Conservation (phyloP, 2,113 vertebrate species). For the zebrafish (Danio rerio) region GRCz12tu NC_133188.1:3042001-3042500, state of each 20-base stretch:
- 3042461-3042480: neutral
- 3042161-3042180: conserved; percentile 67
- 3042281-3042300: too few relatives aligned
- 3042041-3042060: conserved; percentile 57
- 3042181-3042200: neutral
- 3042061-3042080: conserved; percentile 48
- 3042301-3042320: too few relatives aligned
- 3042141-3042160: conserved; percentile 59
- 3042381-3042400: neutral
- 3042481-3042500: conserved; percentile 32
- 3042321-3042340: too few relatives aligned
- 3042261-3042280: too few relatives aligned
- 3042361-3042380: neutral
- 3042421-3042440: neutral
- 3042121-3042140: conserved; percentile 74
- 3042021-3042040: conserved; percentile 68
- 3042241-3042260: too few relatives aligned
- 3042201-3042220: neutral
- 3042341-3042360: neutral
- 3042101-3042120: conserved; percentile 93
- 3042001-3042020: conserved; percentile 45
- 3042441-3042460: conserved; percentile 13
- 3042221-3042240: too few relatives aligned
- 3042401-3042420: conserved; percentile 1
- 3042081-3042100: conserved; percentile 40